Conservation (phyloP, 2,113 vertebrate genomes). For the Brachypteracias leptosomus region DNA sequence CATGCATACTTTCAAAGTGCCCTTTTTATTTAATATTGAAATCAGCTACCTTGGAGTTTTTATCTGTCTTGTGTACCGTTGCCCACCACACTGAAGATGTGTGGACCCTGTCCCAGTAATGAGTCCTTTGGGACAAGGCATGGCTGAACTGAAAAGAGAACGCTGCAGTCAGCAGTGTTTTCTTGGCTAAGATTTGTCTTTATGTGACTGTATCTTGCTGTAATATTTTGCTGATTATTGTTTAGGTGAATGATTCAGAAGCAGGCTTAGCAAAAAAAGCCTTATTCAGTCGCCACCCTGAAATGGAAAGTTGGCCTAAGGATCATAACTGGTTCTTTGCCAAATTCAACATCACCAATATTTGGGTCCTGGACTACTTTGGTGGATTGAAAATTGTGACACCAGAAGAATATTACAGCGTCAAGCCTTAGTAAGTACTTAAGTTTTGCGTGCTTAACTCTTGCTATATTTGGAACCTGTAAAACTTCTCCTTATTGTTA, state of each 20-base stretch:
- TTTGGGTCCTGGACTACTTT: slow-evolving; percentile 96
- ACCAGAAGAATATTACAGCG: slow-evolving; percentile 87
- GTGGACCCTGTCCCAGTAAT: not conserved
- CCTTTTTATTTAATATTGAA: not conserved
- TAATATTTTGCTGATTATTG: not conserved
- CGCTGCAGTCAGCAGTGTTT: not conserved
- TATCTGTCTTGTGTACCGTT: not conserved
- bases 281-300: slow-evolving; percentile 89
- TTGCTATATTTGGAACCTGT: not conserved
- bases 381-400: slow-evolving; percentile 90
- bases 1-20: not conserved
- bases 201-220: not conserved
- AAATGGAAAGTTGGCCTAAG: slow-evolving; percentile 89
- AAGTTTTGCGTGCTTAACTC: not conserved
- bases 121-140: not conserved
- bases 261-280: slow-evolving; percentile 77
- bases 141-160: not conserved
- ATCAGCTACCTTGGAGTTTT: not conserved
- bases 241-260: slow-evolving; percentile 86
- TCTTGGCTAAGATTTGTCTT: not conserved
- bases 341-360: slow-evolving; percentile 90
- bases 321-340: slow-evolving; percentile 95
- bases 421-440: slow-evolving; percentile 73
- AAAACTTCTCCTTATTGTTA: not conserved
- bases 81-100: not conserved